Conservation (phyloP, 2,888 invertebrate species). For the Melolontha melolontha region DNA sequence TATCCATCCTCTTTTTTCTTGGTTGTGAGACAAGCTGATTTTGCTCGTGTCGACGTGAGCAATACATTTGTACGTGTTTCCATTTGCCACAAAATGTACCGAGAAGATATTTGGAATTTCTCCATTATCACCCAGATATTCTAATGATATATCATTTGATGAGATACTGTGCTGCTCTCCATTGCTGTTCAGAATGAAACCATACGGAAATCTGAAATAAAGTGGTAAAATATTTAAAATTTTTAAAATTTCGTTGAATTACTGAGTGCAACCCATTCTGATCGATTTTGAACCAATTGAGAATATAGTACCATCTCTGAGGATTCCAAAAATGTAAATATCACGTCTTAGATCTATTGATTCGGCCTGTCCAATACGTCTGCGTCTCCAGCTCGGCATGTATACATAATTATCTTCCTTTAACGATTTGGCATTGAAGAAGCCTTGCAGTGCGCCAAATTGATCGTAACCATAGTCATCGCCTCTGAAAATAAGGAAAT, state of each 20-base stretch:
- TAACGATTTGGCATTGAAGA: constrained; percentile 66
- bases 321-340: constrained; percentile 58
- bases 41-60: constrained; percentile 52
- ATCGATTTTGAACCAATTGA: constrained; percentile 69
- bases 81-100: constrained; percentile 63
- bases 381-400: constrained; percentile 62
- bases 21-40: constrained; percentile 39
- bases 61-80: constrained; percentile 51
- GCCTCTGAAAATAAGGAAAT: constrained; percentile 56
- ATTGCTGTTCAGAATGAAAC: constrained; percentile 68
- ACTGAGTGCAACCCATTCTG: constrained; percentile 70
- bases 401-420: constrained; percentile 65
- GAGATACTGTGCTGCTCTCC: constrained; percentile 64
- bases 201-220: constrained; percentile 68
- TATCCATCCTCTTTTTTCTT: constrained; percentile 53
- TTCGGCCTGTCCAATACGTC: constrained; percentile 54
- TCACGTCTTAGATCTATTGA: constrained; percentile 52
- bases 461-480: constrained; percentile 70
- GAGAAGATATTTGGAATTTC: constrained; percentile 66
- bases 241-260: constrained; percentile 36
- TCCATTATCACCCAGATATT: constrained; percentile 65
- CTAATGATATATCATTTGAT: constrained; percentile 66
- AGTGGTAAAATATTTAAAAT: background rate
- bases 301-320: constrained; percentile 71
- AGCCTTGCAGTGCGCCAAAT: constrained; percentile 74